Evolutionary conservation across 2,888 invertebrate species (phyloP), one percentile per base, ranked within the genome.

Genomic region (Autographa pulchrina): DNA sequence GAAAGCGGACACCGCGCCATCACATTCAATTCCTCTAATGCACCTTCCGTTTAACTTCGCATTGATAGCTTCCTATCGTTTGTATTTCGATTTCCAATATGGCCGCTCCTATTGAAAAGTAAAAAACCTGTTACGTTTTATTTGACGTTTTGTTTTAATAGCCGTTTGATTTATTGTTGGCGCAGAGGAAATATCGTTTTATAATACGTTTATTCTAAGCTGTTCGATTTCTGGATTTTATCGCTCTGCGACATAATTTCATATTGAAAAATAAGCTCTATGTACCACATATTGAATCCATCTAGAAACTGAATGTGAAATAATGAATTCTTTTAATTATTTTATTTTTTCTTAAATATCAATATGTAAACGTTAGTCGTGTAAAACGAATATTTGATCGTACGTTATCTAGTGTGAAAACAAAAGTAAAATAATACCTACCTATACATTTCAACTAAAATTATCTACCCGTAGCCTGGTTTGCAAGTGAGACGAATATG

Each of bases 1-100:
- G 70, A 71, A 83, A 77, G 65, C 75, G 60, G 32, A 75, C 71
- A 77, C 70, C 31, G 65, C 25, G 43, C 64, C 31, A 68, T 63
- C 69, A 65, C 69, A 70, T 74, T 72, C 75, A 83, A 84, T 83
- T 81, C 72, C 59, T 74, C 74, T 81, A 83, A 77, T 83, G 84
- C 77, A 78, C 70, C 31, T 72, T 69, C 72, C 75, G 76, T 80
- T 75, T 75, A 62, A 70, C 67, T 71, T 60, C 62, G 43, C 61
- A 70, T 65, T 72, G 67, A 74, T 68, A 78, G 79, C 58, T 70
- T 68, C 38, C 54, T 70, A 65, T 20, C 48, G 68, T 60, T 65
- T 32, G 56, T 72, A 67, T 65, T 75, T 65, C 62, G 56, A 77
- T 76, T 78, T 67, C 31, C 67, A 59, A 73, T 72, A 75, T 71